Evolutionary conservation across 2,888 invertebrate genomes (phyloP), one percentile per base, ranked within the genome.

Genomic region (Eubasilissa splendida): DNA sequence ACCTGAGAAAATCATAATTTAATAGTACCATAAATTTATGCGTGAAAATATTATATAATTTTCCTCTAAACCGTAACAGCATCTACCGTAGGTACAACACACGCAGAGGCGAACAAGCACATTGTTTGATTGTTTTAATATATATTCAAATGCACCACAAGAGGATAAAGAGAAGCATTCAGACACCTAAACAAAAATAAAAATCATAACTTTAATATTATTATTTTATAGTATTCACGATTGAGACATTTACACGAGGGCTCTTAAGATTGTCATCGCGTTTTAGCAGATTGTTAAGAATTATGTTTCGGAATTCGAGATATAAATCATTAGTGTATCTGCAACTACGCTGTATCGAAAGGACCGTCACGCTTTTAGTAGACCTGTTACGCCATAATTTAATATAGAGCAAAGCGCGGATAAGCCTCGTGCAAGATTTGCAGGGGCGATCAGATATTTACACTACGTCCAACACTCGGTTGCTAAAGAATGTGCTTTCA

Each of bases 401-500:
- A 58, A 58, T n/a, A n/a, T 58, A 58, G n/a, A 58, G 58, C 11
- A 58, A n/a, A 58, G 58, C 42, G 11, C 50, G 7, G 42, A 66
- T 66, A 42, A n/a, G n/a, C 42, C n/a, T 66, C 66, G 50, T n/a
- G 14, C 42, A 50, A 66, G 66, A 66, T 66, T 52, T 66, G 66
- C 50, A 42, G 66, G 65, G 65, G 66, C 50, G 66, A 12, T 42
- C 33, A 66, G 66, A 66, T 66, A 42, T 42, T 66, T 58, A 58
- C 42, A 12, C 3, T 9, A 65, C 65, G 65, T 65, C 65, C 52
- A 66, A 42, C 42, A 42, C 66, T 58, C 33, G 12, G 56, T 42
- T 3, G 71, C 71, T 56, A 7, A 33, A 71, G 71, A 71, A 71
- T 71, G 53, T 71, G 56, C 71, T 71, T 71, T 71, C 71, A 12